These are phyloP conservation scores for Catharus fuscescens DNA, from an alignment of 2,113 vertebrate species.

Conservation along the genomic window DNA sequence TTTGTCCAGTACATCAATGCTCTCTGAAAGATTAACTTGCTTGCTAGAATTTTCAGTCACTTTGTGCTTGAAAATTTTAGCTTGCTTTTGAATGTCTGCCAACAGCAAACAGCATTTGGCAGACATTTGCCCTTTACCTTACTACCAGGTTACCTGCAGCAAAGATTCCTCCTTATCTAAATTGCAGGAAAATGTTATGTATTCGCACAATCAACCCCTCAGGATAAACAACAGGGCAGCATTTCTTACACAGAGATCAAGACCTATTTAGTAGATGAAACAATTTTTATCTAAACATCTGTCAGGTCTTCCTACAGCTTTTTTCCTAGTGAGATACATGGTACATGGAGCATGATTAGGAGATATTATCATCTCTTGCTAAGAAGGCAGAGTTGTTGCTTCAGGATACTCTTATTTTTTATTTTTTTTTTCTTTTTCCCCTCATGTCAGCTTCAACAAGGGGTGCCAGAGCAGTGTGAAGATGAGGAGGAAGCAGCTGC, in stretches of 20 bases:
- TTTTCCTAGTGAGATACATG: neutral
- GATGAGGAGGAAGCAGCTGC: neutral
- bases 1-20: fast-evolving
- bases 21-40: neutral
- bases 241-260: neutral
- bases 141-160: neutral
- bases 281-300: neutral
- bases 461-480: slow-evolving; percentile 7
- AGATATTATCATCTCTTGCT: neutral
- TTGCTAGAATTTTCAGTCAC: neutral
- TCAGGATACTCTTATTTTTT: neutral
- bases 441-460: slow-evolving; percentile 57
- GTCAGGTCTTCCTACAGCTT: slow-evolving; percentile 11
- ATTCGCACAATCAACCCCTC: neutral
- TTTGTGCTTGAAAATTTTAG: neutral
- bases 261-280: neutral
- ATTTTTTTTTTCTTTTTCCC: neutral
- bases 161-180: neutral
- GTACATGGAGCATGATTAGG: neutral
- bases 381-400: neutral
- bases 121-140: neutral
- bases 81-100: neutral
- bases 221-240: neutral
- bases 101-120: neutral
- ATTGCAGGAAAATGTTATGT: neutral